These are phyloP conservation scores for Drosophila testacea DNA, from an alignment of 2,888 invertebrate genomes.

Conservation along the genomic window DNA sequence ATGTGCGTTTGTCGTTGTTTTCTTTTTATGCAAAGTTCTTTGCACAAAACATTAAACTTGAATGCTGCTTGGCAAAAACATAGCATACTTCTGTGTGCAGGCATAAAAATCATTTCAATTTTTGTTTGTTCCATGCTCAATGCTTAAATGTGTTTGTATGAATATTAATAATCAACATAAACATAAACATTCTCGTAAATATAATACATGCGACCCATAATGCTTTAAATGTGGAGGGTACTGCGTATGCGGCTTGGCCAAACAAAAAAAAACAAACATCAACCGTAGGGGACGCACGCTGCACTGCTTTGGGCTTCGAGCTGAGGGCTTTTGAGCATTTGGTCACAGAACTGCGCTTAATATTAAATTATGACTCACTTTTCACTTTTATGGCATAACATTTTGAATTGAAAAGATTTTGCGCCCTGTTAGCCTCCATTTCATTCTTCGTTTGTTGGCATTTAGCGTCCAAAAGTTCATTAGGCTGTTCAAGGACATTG, in stretches of 20 bases:
- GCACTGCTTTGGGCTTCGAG: conserved; percentile 23
- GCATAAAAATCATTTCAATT: conserved; percentile 77
- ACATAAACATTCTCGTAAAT: conserved; percentile 55
- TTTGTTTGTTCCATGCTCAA: conserved; percentile 49
- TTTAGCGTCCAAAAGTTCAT: conserved; percentile 55
- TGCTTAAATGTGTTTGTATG: conserved; percentile 59
- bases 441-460: conserved; percentile 9
- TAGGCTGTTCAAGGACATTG: conserved; percentile 58
- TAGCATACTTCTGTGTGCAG: conserved; percentile 56
- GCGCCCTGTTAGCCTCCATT: conserved; percentile 1
- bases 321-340: conserved; percentile 6
- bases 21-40: conserved; percentile 58
- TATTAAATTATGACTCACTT: conserved; percentile 61
- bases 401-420: conserved; percentile 58
- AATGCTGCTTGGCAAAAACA: conserved; percentile 45
- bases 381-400: conserved; percentile 48
- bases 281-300: conserved; percentile 19
- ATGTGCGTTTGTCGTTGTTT: conserved; percentile 14
- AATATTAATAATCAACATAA: conserved; percentile 71
- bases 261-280: conserved; percentile 44
- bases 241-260: conserved; percentile 32
- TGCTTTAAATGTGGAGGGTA: conserved; percentile 41
- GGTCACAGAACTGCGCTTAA: conserved; percentile 35
- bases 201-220: conserved; percentile 55
- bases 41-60: conserved; percentile 70